phyloP scores from a whole-genome alignment of 2,113 vertebrate genomes.

The Pterocles burchelli region DNA sequence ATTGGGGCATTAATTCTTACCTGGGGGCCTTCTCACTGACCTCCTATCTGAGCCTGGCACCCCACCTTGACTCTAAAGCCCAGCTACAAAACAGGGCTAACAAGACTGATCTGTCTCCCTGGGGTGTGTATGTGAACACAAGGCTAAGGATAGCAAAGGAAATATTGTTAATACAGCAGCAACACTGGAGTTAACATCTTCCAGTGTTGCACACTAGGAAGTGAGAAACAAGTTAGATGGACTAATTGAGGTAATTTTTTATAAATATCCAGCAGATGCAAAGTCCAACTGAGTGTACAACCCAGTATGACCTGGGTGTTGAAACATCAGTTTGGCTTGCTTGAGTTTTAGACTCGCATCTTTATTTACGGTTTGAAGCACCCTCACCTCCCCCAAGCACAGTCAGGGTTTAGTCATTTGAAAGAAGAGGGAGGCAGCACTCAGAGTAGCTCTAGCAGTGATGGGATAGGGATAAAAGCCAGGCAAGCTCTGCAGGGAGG shows the following conservation, averaged over 20 bases:
- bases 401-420: not conserved
- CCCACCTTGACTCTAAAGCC: not conserved
- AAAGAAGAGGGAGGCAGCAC: not conserved
- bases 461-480: not conserved
- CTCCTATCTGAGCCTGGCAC: not conserved
- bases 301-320: not conserved
- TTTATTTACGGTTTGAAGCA: constrained; percentile 11
- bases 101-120: not conserved
- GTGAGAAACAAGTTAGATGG: not conserved
- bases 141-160: not conserved
- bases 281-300: not conserved
- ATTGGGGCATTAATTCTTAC: not conserved
- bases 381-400: fast-evolving
- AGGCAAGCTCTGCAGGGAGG: not conserved
- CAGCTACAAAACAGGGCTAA: not conserved
- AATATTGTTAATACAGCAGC: not conserved
- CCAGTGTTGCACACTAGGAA: not conserved
- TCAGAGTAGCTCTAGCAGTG: not conserved
- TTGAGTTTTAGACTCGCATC: not conserved
- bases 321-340: not conserved
- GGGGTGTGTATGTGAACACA: not conserved
- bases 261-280: not conserved
- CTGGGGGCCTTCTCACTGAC: not conserved
- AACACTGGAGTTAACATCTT: not conserved
- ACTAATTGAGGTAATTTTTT: not conserved